Evolutionary conservation across 2,113 vertebrate genomes (phyloP), one percentile per base, ranked within the genome.

Genomic region (Cairina moschata): DNA sequence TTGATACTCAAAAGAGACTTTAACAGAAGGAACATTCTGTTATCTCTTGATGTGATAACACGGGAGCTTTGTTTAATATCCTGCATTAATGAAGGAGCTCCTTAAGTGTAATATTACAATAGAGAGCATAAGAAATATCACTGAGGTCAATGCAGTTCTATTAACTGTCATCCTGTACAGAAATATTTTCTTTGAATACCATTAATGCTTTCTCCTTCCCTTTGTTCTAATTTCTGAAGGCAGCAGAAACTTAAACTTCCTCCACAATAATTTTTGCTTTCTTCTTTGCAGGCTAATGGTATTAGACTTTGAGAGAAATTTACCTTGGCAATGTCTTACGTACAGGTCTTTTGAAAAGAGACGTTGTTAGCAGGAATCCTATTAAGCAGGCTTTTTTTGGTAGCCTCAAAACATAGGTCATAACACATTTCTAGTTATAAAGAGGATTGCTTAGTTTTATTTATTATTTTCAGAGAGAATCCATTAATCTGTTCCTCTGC

Each of bases 161-260:
- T 96, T 96, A 98, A 92, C 95, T 97, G 96, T 96, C 97, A 97
- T 95, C 88, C 90, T 77, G 79, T 88, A 91, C 59, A 97, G 96
- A 98, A 97, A 97, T 96, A 97, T 97, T 98, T 97, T 91, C 97
- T 95, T 93, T 95, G 96, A 98, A 97, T 96, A 97, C 95, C 90
- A 96, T 97, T 97, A 97, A 97, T 88, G 97, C 82, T 77, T 97
- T 95, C 93, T 97, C 50, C 66, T 95, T 95, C 63, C 77, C 93
- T 97, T 97, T 98, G 95, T 95, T 97, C 96, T 96, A 91, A 92
- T 96, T 96, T 97, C 94, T 96, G 94, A 97, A 98, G 95, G 90
- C 94, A 96, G 90, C 50, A 94, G 89, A 92, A 95, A 97, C 87
- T 96, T 92, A 97, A 96, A 97, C 91, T 97, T 97, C 52, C n/a